Evolutionary conservation across 2,113 vertebrate genomes (phyloP).

Genomic region (Romanogobio albipinnatus): DNA sequence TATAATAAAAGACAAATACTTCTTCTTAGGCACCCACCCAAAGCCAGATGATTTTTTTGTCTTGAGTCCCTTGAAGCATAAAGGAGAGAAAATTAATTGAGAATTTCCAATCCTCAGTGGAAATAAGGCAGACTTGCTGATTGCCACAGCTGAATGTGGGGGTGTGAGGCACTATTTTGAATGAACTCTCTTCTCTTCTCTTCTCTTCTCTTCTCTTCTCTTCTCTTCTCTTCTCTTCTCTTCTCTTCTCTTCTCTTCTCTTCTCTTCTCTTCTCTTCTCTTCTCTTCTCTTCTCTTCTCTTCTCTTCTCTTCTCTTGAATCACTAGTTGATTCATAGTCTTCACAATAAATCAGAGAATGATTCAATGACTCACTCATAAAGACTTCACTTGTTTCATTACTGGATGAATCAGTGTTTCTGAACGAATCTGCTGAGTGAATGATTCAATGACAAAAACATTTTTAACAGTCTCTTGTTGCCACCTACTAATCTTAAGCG

Average conservation of each 20-base stretch:
- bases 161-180: neutral
- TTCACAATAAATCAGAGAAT: too few species aligned
- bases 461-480: too few species aligned
- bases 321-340: too few species aligned
- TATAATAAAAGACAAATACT: slow-evolving; percentile 33
- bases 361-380: too few species aligned
- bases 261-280: neutral
- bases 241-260: neutral
- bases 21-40: slow-evolving; percentile 8
- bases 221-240: slow-evolving; percentile 5
- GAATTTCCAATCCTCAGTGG: slow-evolving; percentile 54
- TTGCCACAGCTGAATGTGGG: slow-evolving; percentile 21
- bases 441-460: too few species aligned
- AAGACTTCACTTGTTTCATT: too few species aligned
- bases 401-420: too few species aligned
- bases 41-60: slow-evolving; percentile 39
- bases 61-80: slow-evolving; percentile 30
- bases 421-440: too few species aligned
- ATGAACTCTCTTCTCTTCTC: slow-evolving; percentile 11
- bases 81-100: slow-evolving; percentile 57
- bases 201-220: neutral
- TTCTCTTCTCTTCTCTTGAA: too few species aligned
- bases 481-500: too few species aligned
- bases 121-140: slow-evolving; percentile 52
- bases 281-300: neutral